Base-by-base conservation (phyloP, 2,113 vertebrate genomes). In the Periophthalmus modestus region DNA sequence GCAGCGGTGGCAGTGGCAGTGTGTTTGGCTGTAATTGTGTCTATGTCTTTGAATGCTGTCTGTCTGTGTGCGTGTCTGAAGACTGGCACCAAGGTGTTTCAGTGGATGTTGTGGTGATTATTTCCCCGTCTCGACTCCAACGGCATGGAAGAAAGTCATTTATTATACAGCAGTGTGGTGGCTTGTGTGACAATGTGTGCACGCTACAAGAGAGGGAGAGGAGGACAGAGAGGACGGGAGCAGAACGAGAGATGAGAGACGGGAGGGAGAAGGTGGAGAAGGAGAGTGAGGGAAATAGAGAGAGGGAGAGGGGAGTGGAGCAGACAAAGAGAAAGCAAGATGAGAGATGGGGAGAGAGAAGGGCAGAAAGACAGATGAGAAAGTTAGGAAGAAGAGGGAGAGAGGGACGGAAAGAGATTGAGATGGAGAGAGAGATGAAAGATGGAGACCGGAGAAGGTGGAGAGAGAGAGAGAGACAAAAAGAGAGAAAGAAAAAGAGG, bases 121-220 rank as follows among this genome's bases (percentile, higher is more conserved):
- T 59, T 71, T 82, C 66, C 68, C 73, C 82, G 73, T 80, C 70
- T 79, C 69, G 80, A 80, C 81, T 79, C 80, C 71, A 81, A 79
- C 71, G 46, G 82, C 70, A 88, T 65, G 73, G 83, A 80, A 78
- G 81, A 84, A 74, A 69, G 77, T 81, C 50, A 74, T 89, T 78
- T 82, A 71, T 88, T 82, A 89, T 82, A 82, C 72, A 88, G 23
- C 57, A 28, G 23, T 11, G 57, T 15, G 57, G 57, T 18, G 68
- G 50, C 61, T 23, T 66, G n/a, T 24, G 10, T 24, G 28, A 43
- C 19, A 6, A 7, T 69, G 28, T 33, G 36, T 55, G 65, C 36
- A 52, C n/a, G 58, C 28, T 16, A 5, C 4, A 21, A 4, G 52
- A 14, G 55, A 14, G 3, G 23, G 55, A 5, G 19, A 5, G 19